Evolutionary conservation across 2,797 vertebrate species (phyloP), one percentile per base, ranked within the genome.

Genomic region (Sphenodon punctatus): DNA sequence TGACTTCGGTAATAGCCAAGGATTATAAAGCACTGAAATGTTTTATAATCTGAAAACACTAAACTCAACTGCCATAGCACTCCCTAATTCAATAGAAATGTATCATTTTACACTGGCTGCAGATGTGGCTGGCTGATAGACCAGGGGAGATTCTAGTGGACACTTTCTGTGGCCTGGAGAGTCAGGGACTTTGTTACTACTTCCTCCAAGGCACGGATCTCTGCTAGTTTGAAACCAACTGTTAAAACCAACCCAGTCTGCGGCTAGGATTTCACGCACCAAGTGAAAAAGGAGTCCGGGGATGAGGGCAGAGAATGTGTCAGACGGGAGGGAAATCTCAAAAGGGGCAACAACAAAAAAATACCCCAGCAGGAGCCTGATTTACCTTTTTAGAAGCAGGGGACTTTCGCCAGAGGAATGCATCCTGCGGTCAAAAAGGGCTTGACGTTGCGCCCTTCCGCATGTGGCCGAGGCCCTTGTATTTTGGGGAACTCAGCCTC

Each of bases 171-270:
- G 17, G 63, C 38, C 63, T 13, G 49, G 58, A 43, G 59, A 81
- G n/a, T 67, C 46, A 0, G 1, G 2, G 45, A 2, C 32, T 25
- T n/a, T 27, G 8, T 32, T 15, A 13, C 2, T 1, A 38, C 46
- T 43, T 56, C 8, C 63, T 53, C 30, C 32, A 27, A 60, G 69
- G 41, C 56, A 58, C 36, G 39, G 66, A 58, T 41, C 53, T 69
- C 42, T n/a, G 59, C 59, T 67, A n/a, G 23, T 67, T 67, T 7
- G 34, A 64, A 89, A 82, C 36, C 25, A n/a, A 71, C 48, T 0
- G 4, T 68, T 55, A 23, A 20, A 12, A 8, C 46, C 16, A 53
- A 38, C 43, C 64, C 10, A 0, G 53, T 1, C 43, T 20, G 4
- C 34, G 6, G n/a, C 16, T 9, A 32, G 61, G 25, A 43, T 42